A percentile compares a stretch with the other conserved stretches of the same genome.
Conservation (phyloP, 2,888 invertebrate genomes). For the Tipula vernalis region DNA sequence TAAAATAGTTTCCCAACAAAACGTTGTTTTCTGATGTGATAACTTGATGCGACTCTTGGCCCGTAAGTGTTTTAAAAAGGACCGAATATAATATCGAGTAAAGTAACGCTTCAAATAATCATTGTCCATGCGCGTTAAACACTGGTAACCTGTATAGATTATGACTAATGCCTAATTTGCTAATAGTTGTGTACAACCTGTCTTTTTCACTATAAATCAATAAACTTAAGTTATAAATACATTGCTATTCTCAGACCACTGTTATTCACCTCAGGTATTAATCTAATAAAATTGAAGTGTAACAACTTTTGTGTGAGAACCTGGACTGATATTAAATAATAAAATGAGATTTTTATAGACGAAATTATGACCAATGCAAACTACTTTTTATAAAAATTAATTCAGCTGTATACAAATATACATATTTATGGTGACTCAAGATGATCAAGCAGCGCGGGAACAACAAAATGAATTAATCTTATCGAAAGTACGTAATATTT, state of each 20-base stretch:
- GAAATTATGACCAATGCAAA: background rate
- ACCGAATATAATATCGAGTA: too few species aligned
- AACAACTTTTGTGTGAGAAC: too few species aligned
- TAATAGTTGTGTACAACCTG: background rate
- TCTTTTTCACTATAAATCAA: background rate
- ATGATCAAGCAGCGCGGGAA: background rate
- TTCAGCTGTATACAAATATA: background rate
- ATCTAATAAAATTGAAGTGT: background rate
- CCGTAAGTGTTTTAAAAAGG: too few species aligned
- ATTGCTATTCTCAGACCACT: background rate
- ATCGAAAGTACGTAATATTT: background rate
- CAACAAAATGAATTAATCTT: background rate
- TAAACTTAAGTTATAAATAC: background rate
- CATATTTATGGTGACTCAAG: background rate
- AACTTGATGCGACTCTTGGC: too few species aligned
- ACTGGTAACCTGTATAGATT: too few species aligned
- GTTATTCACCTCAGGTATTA: background rate
- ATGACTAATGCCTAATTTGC: too few species aligned
- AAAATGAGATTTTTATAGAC: background rate
- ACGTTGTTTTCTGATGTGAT: too few species aligned
- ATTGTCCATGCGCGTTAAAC: too few species aligned
- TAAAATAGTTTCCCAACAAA: too few species aligned
- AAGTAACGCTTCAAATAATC: too few species aligned
- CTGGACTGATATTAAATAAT: background rate
- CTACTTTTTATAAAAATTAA: background rate